These are phyloP conservation scores for Threskiornis aethiopicus DNA, from an alignment of 2,797 vertebrate genomes.

Conservation along the genomic window DNA sequence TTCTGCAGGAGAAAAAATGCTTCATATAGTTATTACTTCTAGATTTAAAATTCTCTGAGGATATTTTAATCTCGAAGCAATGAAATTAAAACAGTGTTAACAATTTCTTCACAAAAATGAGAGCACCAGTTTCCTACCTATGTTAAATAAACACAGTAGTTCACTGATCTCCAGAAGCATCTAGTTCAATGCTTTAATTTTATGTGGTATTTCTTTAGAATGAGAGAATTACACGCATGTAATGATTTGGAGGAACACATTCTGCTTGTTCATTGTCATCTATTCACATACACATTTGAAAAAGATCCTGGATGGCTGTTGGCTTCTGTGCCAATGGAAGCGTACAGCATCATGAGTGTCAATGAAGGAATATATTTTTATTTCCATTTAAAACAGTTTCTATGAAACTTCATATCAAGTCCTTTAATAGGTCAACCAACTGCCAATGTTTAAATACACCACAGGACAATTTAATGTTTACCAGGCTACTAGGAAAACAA, in stretches of 20 bases:
- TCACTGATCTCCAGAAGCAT: background rate
- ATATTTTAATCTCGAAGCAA: background rate
- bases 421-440: background rate
- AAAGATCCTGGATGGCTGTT: background rate
- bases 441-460: background rate
- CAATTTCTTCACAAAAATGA: background rate
- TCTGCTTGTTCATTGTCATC: background rate
- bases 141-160: background rate
- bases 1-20: conserved; percentile 77
- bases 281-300: background rate
- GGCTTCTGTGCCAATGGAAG: background rate
- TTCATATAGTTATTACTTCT: background rate
- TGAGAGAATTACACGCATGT: background rate
- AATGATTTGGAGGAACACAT: background rate
- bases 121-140: background rate
- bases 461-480: background rate
- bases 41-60: background rate
- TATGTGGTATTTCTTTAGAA: background rate
- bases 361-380: background rate
- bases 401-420: background rate
- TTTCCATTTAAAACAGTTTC: background rate
- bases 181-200: background rate
- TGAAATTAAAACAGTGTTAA: background rate
- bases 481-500: background rate
- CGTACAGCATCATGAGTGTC: background rate